phyloP scores from a whole-genome alignment of 2,888 invertebrate species.

The Lapara coniferarum region DNA sequence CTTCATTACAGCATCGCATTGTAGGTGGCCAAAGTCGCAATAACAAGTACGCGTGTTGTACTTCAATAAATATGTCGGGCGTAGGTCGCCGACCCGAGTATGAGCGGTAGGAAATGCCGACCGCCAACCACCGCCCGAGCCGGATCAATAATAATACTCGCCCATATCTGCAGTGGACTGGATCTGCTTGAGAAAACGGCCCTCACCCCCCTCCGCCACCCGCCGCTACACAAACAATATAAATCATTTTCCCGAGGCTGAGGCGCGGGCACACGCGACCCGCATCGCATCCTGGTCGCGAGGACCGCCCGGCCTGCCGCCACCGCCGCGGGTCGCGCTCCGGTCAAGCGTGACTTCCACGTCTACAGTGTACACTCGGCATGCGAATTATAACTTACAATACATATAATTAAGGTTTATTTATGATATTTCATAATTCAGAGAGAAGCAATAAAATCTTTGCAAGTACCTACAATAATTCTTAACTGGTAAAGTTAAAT shows the following conservation, averaged over 20 bases:
- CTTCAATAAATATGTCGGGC: constrained; percentile 77
- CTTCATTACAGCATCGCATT: constrained; percentile 72
- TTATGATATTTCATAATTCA: background rate
- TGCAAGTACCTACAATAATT: background rate
- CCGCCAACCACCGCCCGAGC: constrained; percentile 63
- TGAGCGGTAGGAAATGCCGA: constrained; percentile 80
- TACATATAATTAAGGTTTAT: too few relatives aligned
- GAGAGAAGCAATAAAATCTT: background rate
- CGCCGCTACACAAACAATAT: constrained; percentile 79
- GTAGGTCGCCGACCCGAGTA: constrained; percentile 64
- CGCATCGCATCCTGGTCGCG: constrained; percentile 44
- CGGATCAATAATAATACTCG: constrained; percentile 84
- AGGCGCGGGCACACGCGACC: constrained; percentile 66
- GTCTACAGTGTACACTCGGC: background rate
- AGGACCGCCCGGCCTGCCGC: constrained; percentile 28
- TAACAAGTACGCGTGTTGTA: constrained; percentile 73
- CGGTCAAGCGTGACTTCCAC: background rate
- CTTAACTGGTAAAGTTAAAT: too few relatives aligned
- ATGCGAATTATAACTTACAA: background rate
- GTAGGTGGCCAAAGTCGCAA: constrained; percentile 59
- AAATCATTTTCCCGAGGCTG: constrained; percentile 78
- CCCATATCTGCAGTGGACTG: constrained; percentile 83
- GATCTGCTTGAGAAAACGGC: constrained; percentile 79
- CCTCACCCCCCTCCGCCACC: constrained; percentile 50
- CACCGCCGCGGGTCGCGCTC: constrained; percentile 16